Conservation (phyloP, 2,113 vertebrate genomes). For the Phainopepla nitens region DNA sequence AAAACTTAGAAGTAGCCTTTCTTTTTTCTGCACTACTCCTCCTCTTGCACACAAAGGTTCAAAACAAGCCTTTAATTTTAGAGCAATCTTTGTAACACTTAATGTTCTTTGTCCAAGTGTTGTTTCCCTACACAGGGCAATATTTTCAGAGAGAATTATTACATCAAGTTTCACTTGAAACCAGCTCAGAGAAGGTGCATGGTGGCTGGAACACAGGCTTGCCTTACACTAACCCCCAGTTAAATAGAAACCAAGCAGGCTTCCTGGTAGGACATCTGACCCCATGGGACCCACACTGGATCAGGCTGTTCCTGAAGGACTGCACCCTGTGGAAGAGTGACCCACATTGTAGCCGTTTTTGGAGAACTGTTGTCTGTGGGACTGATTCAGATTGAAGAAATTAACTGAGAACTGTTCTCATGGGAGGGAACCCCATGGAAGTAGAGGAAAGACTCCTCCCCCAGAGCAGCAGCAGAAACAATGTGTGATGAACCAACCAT, state of each 20-base stretch:
- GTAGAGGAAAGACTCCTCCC: not conserved
- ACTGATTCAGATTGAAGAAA: not conserved
- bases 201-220: not conserved
- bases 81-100: not conserved
- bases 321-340: rapidly evolving
- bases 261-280: rapidly evolving
- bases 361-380: not conserved
- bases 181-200: not conserved
- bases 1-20: not conserved
- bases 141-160: not conserved
- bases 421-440: not conserved
- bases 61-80: not conserved
- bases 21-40: not conserved
- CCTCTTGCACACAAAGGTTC: not conserved
- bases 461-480: not conserved
- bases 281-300: not conserved
- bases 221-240: not conserved
- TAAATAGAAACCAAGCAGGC: not conserved
- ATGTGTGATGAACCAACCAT: not conserved
- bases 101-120: not conserved
- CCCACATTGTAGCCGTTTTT: not conserved
- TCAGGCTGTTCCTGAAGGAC: not conserved
- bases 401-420: not conserved
- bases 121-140: not conserved
- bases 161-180: not conserved